Conservation (phyloP, 2,797 vertebrate genomes). For the Tapirus indicus region DNA sequence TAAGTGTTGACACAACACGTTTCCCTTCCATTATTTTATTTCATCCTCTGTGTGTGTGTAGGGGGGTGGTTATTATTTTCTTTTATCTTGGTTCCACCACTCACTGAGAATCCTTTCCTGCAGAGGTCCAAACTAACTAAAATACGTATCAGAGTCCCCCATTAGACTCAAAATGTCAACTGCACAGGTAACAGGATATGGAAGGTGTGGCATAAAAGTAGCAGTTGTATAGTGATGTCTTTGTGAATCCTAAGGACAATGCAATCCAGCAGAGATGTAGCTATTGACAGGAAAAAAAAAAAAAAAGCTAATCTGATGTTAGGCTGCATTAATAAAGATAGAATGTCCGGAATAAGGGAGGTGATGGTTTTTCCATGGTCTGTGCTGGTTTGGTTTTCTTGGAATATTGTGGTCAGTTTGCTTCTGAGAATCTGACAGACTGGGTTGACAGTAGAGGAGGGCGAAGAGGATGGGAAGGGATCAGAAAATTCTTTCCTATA, state of each 20-base stretch:
- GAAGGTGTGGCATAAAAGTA: neutral
- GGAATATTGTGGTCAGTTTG: neutral
- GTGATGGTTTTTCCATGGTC: neutral
- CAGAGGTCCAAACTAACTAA: neutral
- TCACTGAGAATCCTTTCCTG: neutral
- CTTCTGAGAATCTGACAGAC: neutral
- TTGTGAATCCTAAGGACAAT: neutral
- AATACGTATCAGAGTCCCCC: neutral
- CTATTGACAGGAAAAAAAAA: neutral
- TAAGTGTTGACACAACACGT: slow-evolving; percentile 27
- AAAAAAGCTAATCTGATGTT: neutral
- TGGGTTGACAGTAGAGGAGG: neutral
- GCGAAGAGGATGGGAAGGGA: neutral
- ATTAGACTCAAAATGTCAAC: neutral
- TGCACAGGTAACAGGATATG: neutral
- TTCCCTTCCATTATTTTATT: slow-evolving; percentile 24
- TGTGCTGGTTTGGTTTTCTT: neutral
- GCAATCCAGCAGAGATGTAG: neutral
- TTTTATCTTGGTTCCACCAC: neutral
- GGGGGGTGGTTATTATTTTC: neutral
- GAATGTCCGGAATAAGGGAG: neutral
- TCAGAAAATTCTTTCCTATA: neutral
- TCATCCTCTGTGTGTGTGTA: neutral
- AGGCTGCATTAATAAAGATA: neutral
- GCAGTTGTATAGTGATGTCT: neutral